Percentiles rank a stretch among this genome's conserved stretches.
phyloP scores from a whole-genome alignment of 2,888 invertebrate species.

The Adineta ricciae region DNA sequence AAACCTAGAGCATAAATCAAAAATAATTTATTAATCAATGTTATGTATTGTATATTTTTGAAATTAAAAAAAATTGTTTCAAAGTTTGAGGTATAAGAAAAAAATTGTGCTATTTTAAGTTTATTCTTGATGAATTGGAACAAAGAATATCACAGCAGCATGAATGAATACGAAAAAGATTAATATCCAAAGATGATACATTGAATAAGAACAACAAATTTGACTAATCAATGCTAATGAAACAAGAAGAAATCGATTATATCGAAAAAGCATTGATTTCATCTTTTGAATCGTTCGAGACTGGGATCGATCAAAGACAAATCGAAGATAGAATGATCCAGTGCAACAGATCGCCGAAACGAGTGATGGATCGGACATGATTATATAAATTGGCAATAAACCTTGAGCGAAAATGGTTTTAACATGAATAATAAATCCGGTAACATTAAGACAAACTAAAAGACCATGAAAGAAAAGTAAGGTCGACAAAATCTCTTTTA shows the following conservation, averaged over 20 bases:
- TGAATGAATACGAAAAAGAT: not conserved
- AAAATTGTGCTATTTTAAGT: no score
- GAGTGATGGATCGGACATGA: not conserved
- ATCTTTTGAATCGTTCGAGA: not conserved
- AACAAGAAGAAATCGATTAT: not conserved
- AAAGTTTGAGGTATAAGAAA: no score
- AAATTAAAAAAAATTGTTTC: no score
- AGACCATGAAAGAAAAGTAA: not conserved
- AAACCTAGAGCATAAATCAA: no score
- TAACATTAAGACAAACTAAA: not conserved
- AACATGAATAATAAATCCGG: not conserved
- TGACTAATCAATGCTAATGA: not conserved
- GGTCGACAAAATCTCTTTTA: not conserved
- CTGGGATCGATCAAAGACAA: not conserved
- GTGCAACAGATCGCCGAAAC: not conserved
- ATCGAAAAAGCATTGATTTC: not conserved
- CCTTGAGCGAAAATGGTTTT: not conserved
- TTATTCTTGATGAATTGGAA: not conserved
- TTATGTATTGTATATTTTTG: no score
- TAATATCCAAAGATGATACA: conserved; percentile 4
- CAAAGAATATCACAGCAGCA: not conserved
- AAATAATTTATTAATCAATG: no score
- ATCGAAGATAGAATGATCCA: not conserved
- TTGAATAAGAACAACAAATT: not conserved
- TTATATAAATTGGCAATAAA: not conserved